A percentile compares a stretch with the other conserved stretches of the same genome.
Evolutionary conservation across 2,888 invertebrate genomes (phyloP).

Genomic region (Amorpha juglandis): DNA sequence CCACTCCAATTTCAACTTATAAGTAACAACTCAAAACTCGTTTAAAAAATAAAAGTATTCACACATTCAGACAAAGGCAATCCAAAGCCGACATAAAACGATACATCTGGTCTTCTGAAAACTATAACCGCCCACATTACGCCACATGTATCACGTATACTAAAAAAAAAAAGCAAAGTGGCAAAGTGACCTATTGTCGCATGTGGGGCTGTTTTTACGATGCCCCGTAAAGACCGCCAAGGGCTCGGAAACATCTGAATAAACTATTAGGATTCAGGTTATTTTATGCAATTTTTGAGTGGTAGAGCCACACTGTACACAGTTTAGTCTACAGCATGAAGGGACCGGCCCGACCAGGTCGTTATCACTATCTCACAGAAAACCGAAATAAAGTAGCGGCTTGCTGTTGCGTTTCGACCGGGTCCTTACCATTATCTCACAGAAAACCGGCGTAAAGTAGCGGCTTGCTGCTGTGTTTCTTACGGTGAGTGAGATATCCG

Average conservation of each 20-base stretch:
- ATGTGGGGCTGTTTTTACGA: slow-evolving; percentile 4
- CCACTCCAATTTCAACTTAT: neutral
- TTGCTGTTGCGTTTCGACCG: too few relatives aligned
- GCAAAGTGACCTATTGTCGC: slow-evolving; percentile 10
- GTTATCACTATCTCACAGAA: too few relatives aligned
- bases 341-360: too few relatives aligned
- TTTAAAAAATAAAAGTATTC: neutral
- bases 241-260: slow-evolving; percentile 21
- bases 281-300: neutral
- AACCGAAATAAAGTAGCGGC: too few relatives aligned
- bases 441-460: too few relatives aligned
- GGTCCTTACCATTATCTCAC: too few relatives aligned
- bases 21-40: neutral
- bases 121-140: slow-evolving; percentile 33
- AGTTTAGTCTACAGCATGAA: too few relatives aligned
- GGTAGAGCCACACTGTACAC: too few relatives aligned
- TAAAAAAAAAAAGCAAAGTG: slow-evolving; percentile 28
- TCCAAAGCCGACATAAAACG: neutral
- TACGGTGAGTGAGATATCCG: too few relatives aligned
- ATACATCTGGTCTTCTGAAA: slow-evolving; percentile 13
- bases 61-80: neutral
- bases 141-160: slow-evolving; percentile 54
- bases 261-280: slow-evolving; percentile 9
- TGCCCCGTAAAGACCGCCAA: neutral
- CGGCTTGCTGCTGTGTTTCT: too few relatives aligned